Percentiles rank a stretch among this genome's conserved stretches.
Conservation (phyloP, 64 coral and sea anemone genomes). For the Stichodactyla mertensii region DNA sequence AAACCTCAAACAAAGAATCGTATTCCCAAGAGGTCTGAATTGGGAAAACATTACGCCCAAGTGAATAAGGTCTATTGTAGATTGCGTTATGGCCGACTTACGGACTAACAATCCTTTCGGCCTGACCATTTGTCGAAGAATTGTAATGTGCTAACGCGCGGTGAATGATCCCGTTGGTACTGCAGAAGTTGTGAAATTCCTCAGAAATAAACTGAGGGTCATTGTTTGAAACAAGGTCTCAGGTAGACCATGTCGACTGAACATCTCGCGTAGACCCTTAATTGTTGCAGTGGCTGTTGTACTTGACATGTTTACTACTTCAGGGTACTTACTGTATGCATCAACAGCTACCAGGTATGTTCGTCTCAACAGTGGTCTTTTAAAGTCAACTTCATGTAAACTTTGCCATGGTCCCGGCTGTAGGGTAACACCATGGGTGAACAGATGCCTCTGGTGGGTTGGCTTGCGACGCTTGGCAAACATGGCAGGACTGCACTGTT, state of each 20-base stretch:
- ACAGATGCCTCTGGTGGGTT: constrained; percentile 33
- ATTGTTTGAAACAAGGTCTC: constrained; percentile 37
- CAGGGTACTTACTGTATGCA: not conserved
- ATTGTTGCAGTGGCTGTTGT: constrained; percentile 35
- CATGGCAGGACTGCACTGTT: not conserved
- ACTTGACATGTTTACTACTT: constrained; percentile 43
- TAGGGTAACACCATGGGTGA: constrained; percentile 22
- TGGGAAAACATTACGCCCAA: no score
- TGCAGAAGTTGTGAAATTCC: constrained; percentile 49
- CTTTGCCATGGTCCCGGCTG: no score
- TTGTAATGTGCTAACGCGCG: constrained; percentile 30
- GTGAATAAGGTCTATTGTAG: no score
- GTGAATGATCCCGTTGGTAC: constrained; percentile 34
- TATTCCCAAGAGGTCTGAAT: no score
- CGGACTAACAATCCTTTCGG: constrained; percentile 44
- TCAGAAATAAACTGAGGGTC: constrained; percentile 27
- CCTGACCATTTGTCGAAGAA: constrained; percentile 38
- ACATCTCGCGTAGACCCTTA: not conserved
- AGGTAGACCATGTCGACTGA: no score
- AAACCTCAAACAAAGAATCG: no score
- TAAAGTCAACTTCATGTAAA: not conserved
- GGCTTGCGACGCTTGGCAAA: not conserved
- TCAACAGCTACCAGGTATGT: constrained; percentile 36
- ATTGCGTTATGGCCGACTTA: constrained; percentile 28
- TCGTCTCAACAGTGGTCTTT: constrained; percentile 16